A percentile compares a stretch with the other conserved stretches of the same genome.
phyloP scores from a whole-genome alignment of 2,113 vertebrate species.

The Psammodynastes pulverulentus region DNA sequence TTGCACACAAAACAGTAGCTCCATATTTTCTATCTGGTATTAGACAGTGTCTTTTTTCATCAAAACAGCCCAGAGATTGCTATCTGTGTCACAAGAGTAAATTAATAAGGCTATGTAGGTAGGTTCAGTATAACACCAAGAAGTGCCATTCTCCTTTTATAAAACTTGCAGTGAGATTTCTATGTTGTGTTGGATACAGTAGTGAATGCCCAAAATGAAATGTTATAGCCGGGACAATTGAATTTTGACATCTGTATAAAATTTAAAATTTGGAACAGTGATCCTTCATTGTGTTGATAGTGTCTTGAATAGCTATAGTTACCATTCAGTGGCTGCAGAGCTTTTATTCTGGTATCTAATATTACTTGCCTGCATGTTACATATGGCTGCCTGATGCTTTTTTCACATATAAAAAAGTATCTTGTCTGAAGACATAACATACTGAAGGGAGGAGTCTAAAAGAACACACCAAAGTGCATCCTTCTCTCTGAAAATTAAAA shows the following conservation, averaged over 20 bases:
- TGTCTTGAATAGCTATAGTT: not conserved
- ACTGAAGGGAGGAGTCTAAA: not conserved
- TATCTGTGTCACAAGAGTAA: not conserved
- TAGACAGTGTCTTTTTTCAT: not conserved
- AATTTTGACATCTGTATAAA: not conserved
- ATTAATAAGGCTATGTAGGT: not conserved
- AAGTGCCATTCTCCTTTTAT: not conserved
- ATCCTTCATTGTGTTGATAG: constrained; percentile 12
- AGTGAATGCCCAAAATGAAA: not conserved
- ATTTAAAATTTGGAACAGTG: not conserved
- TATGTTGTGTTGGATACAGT: not conserved
- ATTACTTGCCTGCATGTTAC: not conserved
- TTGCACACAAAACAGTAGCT: not conserved
- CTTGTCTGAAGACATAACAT: not conserved
- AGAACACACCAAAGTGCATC: not conserved
- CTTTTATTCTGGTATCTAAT: not conserved
- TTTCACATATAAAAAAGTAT: constrained; percentile 18
- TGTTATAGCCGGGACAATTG: not conserved
- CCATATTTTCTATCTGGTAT: not conserved
- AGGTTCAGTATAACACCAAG: not conserved
- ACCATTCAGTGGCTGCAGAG: not conserved
- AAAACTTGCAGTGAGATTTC: not conserved
- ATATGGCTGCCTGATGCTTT: not conserved
- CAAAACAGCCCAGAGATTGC: not conserved
- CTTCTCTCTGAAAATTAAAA: constrained; percentile 34